Base-by-base conservation (phyloP, 1,140 invertebrate species). In the Meteorus sp. region DNA sequence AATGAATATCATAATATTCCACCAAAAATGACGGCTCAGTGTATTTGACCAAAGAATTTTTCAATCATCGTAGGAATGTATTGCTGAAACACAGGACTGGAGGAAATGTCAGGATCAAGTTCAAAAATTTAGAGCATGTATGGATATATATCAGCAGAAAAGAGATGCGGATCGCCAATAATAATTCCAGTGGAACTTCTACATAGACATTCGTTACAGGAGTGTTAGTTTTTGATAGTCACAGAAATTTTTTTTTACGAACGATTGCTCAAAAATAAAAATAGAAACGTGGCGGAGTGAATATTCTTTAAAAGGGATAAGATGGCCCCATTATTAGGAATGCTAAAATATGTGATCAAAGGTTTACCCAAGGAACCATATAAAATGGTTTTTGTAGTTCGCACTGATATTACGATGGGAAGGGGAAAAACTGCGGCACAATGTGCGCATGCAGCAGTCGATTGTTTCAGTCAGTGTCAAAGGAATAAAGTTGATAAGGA, bases 61-160 rank as follows among this genome's bases (percentile, higher is more conserved):
- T 47, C 19, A 50, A 52, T 58, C 25, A 52, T 15, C 48, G 29
- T 43, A 94, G 88, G 90, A 94, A 70, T 97, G 94, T 72, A 94
- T 95, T 73, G 89, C 88, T 23, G 89, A 91, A 63, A 88, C 86
- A 0, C 87, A 88, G 71, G 94, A 97, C 68, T 97, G 94, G 94
- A 86, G 94, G 68, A 87, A 91, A 75, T 97, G 94, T 76, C 91
- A 95, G 74, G 76, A 84, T n/a, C 80, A 86, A 76, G 89, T 95
- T 0, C 83, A 86, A 68, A 85, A 88, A 56, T 95, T 96, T 72
- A 86, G 83, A 75, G 72, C 79, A 3, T 97, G 93, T 73, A 93
- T 95, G 81, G 75, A 82, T 52, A 71, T 82, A 63, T 82, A 86
- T 72, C 73, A 75, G 52, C 67, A 79, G 54, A 63, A 78, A 45